Evolutionary conservation across 1,140 invertebrate species (phyloP).

Genomic region (Arctopsyche grandis): DNA sequence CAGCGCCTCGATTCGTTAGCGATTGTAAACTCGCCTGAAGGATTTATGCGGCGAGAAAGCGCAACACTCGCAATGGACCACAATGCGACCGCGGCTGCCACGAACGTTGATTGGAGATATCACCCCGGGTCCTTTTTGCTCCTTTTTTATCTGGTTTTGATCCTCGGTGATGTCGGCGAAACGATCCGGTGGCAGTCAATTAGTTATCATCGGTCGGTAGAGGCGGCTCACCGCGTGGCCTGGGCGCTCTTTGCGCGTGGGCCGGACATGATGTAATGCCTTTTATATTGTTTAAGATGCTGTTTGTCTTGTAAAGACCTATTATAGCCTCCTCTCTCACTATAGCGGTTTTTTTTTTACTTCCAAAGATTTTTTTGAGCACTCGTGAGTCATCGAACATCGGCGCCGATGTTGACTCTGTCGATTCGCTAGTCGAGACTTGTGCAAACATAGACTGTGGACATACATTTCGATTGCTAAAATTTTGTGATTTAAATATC

Average conservation of each 20-base stretch:
- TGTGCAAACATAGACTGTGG: too few species aligned
- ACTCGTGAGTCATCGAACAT: conserved; percentile 43
- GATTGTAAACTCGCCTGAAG: too few species aligned
- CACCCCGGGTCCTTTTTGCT: too few species aligned
- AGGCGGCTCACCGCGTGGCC: neutral
- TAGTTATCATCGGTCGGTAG: conserved; percentile 44
- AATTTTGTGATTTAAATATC: too few species aligned
- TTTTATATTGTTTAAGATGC: conserved; percentile 53
- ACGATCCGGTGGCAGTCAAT: conserved; percentile 49
- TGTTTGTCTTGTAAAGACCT: conserved; percentile 51
- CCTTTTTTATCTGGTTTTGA: too few species aligned
- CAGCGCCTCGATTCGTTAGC: neutral
- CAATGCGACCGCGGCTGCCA: too few species aligned
- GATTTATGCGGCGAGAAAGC: too few species aligned
- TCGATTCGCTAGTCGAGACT: neutral
- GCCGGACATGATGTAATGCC: conserved; percentile 51
- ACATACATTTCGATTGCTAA: too few species aligned
- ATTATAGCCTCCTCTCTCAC: conserved; percentile 46
- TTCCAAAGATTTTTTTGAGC: conserved; percentile 22
- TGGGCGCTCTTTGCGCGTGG: conserved; percentile 37
- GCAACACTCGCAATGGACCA: too few species aligned
- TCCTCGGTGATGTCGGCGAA: neutral
- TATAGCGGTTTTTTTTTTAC: neutral
- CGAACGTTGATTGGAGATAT: too few species aligned
- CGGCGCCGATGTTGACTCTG: neutral